Evolutionary conservation across 2,113 vertebrate genomes (phyloP), one percentile per base, ranked within the genome.

Genomic region (Psophia crepitans): DNA sequence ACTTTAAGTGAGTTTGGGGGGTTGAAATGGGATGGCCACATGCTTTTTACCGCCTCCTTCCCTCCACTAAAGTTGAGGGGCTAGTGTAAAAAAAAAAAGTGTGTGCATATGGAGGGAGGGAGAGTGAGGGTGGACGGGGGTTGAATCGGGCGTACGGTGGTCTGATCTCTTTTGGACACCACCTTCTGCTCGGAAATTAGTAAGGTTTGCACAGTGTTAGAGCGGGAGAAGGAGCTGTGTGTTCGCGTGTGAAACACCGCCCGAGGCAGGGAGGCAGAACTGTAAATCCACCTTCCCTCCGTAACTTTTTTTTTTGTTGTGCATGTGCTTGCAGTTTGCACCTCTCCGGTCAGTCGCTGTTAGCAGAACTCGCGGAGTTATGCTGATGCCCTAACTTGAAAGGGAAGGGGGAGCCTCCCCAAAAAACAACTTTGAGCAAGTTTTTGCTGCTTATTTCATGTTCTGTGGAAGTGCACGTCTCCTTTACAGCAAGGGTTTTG

Each of bases 281-380:
- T 88, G 91, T 92, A 82, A 97, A 85, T 92, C 95, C 85, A 57
- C 83, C 77, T 82, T 78, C 74, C 56, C 79, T 78, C 87, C 8
- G 51, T 93, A 79, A 93, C 69, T 79, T 60, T 77, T 61, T 28
- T 76, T 79, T 54, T 70, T 96, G 82, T 81, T 91, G 80, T 93
- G 84, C 96, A 77, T 97, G 93, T 93, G 94, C 93, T 96, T 68
- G 53, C 84, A 95, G 90, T 96, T 96, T 96, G 66, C 92, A 83
- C 88, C 69, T 97, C 87, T 86, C 74, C 91, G 86, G 14, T 57
- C 90, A 84, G 92, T 48, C 71, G 63, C 41, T 93, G 87, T 91
- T 91, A 71, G 32, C 35, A 80, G 89, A 78, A 90, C 75, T 88
- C 78, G 46, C 43, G 39, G 87, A 91, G 88, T 84, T 96, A 57